Percentiles rank a stretch among this genome's conserved stretches.
These are phyloP conservation scores for Mallotus villosus DNA, from an alignment of 2,797 vertebrate genomes.

Conservation along the genomic window DNA sequence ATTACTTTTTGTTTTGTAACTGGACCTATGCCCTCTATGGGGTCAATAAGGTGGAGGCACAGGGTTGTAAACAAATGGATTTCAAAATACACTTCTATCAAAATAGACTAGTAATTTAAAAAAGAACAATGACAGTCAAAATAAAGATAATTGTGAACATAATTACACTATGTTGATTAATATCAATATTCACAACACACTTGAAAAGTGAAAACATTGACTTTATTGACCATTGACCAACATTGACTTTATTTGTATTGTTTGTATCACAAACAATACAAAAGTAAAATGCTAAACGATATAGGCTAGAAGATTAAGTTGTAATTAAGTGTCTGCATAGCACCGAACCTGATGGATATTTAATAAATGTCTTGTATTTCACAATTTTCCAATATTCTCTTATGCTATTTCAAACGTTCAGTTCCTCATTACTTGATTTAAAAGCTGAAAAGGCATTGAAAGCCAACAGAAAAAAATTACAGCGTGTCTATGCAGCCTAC, in stretches of 20 bases:
- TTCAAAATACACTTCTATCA: background rate
- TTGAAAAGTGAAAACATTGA: background rate
- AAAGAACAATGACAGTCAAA: background rate
- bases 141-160: background rate
- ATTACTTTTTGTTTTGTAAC: background rate
- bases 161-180: background rate
- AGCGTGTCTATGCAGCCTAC: background rate
- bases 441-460: background rate
- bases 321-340: background rate
- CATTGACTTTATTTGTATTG: background rate
- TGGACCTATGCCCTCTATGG: slow-evolving; percentile 3
- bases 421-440: too few relatives aligned
- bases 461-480: background rate
- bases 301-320: background rate
- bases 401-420: too few relatives aligned
- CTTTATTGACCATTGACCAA: background rate
- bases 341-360: background rate
- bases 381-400: background rate
- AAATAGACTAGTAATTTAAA: background rate
- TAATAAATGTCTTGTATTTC: background rate
- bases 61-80: background rate
- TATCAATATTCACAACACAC: background rate
- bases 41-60: background rate
- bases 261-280: background rate
- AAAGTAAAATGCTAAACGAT: background rate